phyloP scores from a whole-genome alignment of 2,797 vertebrate genomes.

The Smutsia temminckii region DNA sequence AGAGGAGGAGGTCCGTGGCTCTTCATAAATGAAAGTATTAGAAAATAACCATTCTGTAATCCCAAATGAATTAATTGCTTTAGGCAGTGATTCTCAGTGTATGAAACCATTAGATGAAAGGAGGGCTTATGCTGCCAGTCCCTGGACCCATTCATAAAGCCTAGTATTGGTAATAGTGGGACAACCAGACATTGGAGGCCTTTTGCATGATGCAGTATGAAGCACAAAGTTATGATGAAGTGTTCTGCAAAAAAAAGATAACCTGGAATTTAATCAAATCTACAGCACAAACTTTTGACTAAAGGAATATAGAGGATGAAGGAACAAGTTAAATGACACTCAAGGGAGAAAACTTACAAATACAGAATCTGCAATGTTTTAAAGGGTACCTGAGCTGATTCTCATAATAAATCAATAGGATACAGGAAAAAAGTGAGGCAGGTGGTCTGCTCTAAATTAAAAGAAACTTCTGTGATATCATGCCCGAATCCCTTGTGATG shows the following conservation, averaged over 20 bases:
- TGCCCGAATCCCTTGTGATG: neutral
- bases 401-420: neutral
- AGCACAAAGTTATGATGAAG: neutral
- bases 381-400: neutral
- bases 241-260: neutral
- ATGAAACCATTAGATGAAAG: neutral
- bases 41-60: constrained; percentile 6
- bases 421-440: neutral
- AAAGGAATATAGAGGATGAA: neutral
- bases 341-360: neutral
- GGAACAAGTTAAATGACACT: neutral
- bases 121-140: neutral
- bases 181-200: neutral
- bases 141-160: neutral
- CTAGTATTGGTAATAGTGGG: neutral
- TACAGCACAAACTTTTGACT: neutral
- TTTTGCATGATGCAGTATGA: neutral
- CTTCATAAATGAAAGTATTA: neutral
- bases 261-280: neutral
- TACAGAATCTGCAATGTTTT: neutral
- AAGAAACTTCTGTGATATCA: neutral
- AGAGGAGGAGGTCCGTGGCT: neutral
- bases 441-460: neutral
- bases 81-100: neutral
- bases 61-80: neutral